Percentiles rank a stretch among this genome's conserved stretches.
Evolutionary conservation across 2,113 vertebrate species (phyloP).

Genomic region (Xenopus borealis): DNA sequence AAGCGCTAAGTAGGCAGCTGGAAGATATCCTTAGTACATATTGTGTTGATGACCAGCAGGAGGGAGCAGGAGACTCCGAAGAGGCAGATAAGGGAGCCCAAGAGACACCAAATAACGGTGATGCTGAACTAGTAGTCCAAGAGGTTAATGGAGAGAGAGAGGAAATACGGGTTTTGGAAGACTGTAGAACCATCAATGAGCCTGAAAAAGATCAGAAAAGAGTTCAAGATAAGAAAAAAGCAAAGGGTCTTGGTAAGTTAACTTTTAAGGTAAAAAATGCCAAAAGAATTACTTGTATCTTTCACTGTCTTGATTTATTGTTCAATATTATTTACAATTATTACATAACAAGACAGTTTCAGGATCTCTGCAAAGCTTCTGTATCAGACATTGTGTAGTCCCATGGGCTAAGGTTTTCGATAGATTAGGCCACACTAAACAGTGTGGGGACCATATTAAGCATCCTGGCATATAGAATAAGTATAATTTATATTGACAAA

Average conservation of each 20-base stretch:
- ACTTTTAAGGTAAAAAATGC: too few species aligned
- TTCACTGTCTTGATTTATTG: too few species aligned
- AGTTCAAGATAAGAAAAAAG: conserved; percentile 91
- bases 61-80: conserved; percentile 55
- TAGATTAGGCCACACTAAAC: too few species aligned
- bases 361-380: too few species aligned
- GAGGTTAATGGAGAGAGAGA: conserved; percentile 83
- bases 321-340: too few species aligned
- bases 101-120: conserved; percentile 71
- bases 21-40: conserved; percentile 95
- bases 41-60: conserved; percentile 75
- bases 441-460: too few species aligned
- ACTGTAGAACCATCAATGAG: conserved; percentile 67
- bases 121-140: conserved; percentile 64
- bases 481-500: too few species aligned
- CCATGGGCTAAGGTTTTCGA: too few species aligned
- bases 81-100: conserved; percentile 62
- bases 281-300: too few species aligned
- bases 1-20: conserved; percentile 88
- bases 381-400: too few species aligned
- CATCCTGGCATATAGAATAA: too few species aligned
- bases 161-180: conserved; percentile 58
- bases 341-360: too few species aligned
- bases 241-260: conserved; percentile 85
- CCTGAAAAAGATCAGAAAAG: conserved; percentile 81